These are phyloP conservation scores for Choloepus hoffmanni DNA, from an alignment of 2,113 vertebrate genomes.

Conservation along the genomic window DNA sequence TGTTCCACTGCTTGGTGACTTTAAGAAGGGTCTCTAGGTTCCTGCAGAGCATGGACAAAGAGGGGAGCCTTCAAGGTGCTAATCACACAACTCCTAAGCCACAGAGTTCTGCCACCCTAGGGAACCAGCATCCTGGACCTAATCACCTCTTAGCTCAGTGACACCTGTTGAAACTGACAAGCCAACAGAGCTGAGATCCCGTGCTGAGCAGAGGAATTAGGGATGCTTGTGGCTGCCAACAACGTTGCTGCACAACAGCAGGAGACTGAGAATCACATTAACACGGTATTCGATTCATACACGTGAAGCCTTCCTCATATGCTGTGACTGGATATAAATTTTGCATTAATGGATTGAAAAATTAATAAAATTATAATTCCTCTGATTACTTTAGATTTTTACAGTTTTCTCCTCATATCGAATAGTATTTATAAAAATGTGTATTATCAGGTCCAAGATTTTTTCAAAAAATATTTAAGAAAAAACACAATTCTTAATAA, in stretches of 20 bases:
- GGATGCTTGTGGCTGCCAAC: background rate
- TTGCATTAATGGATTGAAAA: background rate
- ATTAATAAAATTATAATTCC: background rate
- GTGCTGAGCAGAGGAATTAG: slow-evolving; percentile 28
- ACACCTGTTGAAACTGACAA: slow-evolving; percentile 48
- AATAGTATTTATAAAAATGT: background rate
- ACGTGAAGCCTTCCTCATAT: background rate
- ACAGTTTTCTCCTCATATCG: background rate
- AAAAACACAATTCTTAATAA: slow-evolving; percentile 7
- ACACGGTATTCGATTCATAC: background rate
- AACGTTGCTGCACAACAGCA: background rate
- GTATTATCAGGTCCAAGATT: background rate
- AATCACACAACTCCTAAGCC: background rate
- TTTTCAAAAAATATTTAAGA: background rate
- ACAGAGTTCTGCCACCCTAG: background rate
- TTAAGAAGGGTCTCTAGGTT: background rate
- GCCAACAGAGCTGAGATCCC: background rate
- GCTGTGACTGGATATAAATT: background rate
- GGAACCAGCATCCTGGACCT: background rate
- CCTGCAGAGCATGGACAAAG: slow-evolving; percentile 13
- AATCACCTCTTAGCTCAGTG: background rate
- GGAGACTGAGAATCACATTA: slow-evolving; percentile 44
- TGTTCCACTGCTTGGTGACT: background rate
- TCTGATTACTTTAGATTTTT: background rate
- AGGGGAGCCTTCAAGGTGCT: background rate